Conservation (phyloP, 2,113 vertebrate species). For the Gymnobelideus leadbeateri region DNA sequence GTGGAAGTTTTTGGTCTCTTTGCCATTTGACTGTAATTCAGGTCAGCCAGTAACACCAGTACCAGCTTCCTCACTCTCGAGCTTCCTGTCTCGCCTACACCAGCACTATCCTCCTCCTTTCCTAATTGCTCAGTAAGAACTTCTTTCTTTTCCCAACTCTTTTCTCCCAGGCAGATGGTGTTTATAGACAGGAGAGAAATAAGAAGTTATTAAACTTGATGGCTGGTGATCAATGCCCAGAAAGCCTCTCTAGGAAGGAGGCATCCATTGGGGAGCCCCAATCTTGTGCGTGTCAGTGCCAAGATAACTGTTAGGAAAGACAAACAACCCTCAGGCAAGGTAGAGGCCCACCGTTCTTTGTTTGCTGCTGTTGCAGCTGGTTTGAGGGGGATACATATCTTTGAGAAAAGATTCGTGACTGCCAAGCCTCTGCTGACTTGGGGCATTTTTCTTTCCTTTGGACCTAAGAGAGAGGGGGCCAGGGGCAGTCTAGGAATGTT, state of each 20-base stretch:
- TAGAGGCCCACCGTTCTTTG: background rate
- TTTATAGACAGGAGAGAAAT: constrained; percentile 52
- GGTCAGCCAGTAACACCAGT: background rate
- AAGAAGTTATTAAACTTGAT: constrained; percentile 29
- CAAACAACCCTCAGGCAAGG: background rate
- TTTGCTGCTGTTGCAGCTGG: rapidly evolving
- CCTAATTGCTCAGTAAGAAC: background rate
- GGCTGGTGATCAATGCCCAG: constrained; percentile 52
- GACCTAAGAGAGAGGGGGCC: background rate
- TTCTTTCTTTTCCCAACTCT: background rate
- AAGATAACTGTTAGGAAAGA: background rate
- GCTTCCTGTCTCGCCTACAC: background rate
- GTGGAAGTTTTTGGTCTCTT: background rate
- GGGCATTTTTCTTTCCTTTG: background rate
- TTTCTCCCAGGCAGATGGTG: constrained; percentile 47
- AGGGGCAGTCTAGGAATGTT: background rate
- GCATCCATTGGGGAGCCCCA: background rate
- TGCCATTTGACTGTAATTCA: background rate
- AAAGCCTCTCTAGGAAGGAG: constrained; percentile 4
- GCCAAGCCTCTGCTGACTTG: background rate
- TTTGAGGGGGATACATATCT: background rate
- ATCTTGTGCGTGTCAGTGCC: rapidly evolving
- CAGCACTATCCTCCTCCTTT: background rate
- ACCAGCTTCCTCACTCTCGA: background rate
- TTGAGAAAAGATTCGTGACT: background rate